Conservation (phyloP, 2,888 invertebrate species). For the Lysandra bellargus region DNA sequence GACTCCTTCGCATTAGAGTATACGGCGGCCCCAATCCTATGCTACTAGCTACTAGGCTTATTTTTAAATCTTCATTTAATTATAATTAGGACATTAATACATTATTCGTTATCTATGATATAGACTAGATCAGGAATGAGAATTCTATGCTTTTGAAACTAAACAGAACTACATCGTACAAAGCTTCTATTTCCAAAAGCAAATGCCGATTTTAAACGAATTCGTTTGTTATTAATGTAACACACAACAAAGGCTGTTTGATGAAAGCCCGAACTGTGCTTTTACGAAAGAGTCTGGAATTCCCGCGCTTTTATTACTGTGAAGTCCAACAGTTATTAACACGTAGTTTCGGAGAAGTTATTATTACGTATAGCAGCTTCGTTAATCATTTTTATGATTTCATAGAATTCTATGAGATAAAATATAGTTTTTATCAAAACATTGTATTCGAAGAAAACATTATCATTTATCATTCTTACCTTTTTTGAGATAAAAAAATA, state of each 20-base stretch:
- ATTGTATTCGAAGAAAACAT: no score
- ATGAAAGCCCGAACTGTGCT: not conserved
- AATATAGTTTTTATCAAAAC: no score
- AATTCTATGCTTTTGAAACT: not conserved
- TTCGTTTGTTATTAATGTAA: slow-evolving; percentile 9
- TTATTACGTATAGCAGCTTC: not conserved
- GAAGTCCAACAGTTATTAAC: slow-evolving; percentile 11
- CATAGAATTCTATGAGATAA: no score
- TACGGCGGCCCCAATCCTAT: no score
- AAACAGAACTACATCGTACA: not conserved
- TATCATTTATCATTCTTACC: no score
- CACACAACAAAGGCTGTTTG: slow-evolving; percentile 1
- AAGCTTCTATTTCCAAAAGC: not conserved
- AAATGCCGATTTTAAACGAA: not conserved
- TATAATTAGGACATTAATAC: no score
- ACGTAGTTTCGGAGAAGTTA: not conserved
- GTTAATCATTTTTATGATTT: not conserved
- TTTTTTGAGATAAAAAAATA: no score
- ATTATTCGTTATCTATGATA: no score
- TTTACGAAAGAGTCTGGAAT: not conserved
- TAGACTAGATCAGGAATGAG: no score
- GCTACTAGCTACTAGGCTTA: no score
- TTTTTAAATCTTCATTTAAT: no score
- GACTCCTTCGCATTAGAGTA: no score
- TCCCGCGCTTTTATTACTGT: not conserved